Percentiles rank a stretch among this genome's conserved stretches.
phyloP scores from a whole-genome alignment of 2,797 vertebrate species.

The Sebastes variabilis region DNA sequence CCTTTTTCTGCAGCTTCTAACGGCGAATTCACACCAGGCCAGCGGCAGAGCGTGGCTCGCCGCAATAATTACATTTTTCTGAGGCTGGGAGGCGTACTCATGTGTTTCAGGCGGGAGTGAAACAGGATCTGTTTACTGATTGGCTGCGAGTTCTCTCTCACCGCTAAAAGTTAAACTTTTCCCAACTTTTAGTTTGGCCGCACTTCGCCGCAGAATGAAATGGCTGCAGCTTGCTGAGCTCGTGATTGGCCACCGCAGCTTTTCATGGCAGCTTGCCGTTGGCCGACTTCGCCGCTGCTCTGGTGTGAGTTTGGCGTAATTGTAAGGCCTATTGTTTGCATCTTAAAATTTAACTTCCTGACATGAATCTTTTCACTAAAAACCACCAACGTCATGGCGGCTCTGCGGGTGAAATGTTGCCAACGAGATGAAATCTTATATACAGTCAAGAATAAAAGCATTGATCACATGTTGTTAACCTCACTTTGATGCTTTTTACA shows the following conservation, averaged over 20 bases:
- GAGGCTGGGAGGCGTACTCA: no score
- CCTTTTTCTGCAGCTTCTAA: background rate
- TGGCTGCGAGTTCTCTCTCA: no score
- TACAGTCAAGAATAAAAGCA: background rate
- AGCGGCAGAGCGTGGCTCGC: no score
- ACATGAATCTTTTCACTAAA: background rate
- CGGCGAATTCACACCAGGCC: no score
- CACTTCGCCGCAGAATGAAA: no score
- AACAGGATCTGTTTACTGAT: background rate
- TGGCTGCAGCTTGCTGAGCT: no score
- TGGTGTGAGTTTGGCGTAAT: background rate
- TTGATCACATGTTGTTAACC: background rate
- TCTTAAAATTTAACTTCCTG: background rate
- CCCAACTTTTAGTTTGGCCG: no score
- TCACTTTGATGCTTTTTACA: conserved; percentile 4
- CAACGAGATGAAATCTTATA: background rate
- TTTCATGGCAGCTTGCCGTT: no score
- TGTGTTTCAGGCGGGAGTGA: background rate
- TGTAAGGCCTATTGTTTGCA: background rate
- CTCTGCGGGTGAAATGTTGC: background rate
- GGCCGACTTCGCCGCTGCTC: no score
- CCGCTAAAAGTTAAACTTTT: no score
- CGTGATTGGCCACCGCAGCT: no score
- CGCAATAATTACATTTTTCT: background rate
- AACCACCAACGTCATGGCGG: background rate